phyloP scores from a whole-genome alignment of 2,113 vertebrate species.

The Empidonax traillii region DNA sequence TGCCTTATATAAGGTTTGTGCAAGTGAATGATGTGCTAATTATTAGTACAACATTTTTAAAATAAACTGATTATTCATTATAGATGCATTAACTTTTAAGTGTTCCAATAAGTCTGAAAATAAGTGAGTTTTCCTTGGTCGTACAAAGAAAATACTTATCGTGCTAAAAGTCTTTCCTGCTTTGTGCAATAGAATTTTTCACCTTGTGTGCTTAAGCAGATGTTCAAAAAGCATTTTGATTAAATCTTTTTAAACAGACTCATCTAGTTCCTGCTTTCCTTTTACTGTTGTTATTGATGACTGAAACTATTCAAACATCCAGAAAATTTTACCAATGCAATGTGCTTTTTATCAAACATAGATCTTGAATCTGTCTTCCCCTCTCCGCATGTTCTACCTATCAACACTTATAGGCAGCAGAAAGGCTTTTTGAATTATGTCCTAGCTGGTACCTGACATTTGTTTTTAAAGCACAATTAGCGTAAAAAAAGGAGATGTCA shows the following conservation, averaged over 20 bases:
- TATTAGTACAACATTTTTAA: not conserved
- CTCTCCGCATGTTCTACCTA: not conserved
- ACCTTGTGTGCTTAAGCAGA: not conserved
- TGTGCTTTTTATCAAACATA: not conserved
- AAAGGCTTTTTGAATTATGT: not conserved
- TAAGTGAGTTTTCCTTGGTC: not conserved
- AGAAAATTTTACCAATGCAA: not conserved
- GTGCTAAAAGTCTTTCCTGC: not conserved
- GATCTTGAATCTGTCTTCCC: not conserved
- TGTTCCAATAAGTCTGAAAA: not conserved
- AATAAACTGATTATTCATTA: not conserved
- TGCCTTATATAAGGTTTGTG: not conserved
- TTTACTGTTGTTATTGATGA: not conserved
- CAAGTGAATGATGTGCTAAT: not conserved
- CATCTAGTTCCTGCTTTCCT: not conserved
- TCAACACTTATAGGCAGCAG: not conserved
- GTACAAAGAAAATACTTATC: not conserved
- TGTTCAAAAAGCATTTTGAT: not conserved
- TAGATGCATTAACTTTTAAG: not conserved
- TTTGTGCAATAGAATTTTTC: not conserved
- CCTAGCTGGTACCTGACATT: not conserved
- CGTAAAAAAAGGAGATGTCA: not conserved
- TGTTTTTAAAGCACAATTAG: not conserved
- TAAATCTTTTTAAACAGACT: not conserved
- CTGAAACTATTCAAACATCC: not conserved